A percentile compares a stretch with the other conserved stretches of the same genome.
phyloP scores from a whole-genome alignment of 2,113 vertebrate species.

The Setophaga petechia region DNA sequence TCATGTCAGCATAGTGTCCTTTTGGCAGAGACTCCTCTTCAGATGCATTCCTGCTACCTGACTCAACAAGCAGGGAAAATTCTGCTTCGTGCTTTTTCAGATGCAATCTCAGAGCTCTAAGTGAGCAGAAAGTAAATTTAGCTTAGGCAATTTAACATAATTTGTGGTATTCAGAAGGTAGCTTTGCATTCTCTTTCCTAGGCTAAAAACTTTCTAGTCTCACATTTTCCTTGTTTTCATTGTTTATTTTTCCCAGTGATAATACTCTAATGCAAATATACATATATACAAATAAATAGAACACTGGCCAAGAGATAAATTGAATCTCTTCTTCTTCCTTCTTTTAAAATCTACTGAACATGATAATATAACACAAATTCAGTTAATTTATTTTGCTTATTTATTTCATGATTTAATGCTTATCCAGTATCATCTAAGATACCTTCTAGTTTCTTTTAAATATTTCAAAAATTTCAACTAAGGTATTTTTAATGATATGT shows the following conservation, averaged over 20 bases:
- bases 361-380: background rate
- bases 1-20: background rate
- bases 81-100: background rate
- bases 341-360: background rate
- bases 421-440: background rate
- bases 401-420: background rate
- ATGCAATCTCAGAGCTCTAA: background rate
- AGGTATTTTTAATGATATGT: background rate
- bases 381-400: background rate
- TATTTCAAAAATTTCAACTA: background rate
- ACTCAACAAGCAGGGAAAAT: background rate
- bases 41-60: background rate
- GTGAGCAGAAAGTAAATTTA: background rate
- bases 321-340: background rate
- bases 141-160: background rate
- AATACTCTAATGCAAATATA: background rate
- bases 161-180: background rate
- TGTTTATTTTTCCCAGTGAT: background rate
- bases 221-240: background rate
- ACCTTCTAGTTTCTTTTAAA: background rate
- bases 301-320: background rate
- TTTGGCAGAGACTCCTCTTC: background rate
- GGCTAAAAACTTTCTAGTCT: background rate
- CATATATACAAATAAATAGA: background rate
- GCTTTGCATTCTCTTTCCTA: background rate